Evolutionary conservation across 2,113 vertebrate species (phyloP), one percentile per base, ranked within the genome.

Genomic region (Pandion haliaetus): DNA sequence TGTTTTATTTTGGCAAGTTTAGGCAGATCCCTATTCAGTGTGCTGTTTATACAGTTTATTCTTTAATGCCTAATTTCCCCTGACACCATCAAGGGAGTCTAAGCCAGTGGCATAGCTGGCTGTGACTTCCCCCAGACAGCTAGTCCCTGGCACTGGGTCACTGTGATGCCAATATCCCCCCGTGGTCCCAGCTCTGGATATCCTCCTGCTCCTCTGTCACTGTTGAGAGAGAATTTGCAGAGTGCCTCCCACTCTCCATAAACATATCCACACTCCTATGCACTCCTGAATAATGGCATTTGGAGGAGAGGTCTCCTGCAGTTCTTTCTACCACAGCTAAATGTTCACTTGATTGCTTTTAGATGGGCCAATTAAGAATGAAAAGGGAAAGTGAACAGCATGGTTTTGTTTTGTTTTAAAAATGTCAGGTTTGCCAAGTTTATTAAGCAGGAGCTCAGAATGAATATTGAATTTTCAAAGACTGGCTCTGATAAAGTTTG

Each of bases 301-400:
- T 95, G 81, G 86, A 97, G 70, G 86, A 97, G 93, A 95, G 90
- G 83, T 96, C 95, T 97, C 97, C 95, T 91, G 96, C 93, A 92
- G 97, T 83, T 97, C 90, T 92, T 95, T 86, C 83, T 93, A 90
- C 92, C 44, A 65, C 86, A 84, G 95, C 86, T 97, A 96, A 97
- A 97, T 95, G 85, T 94, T 97, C 89, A 72, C 88, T 97, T 97
- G 95, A 97, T 97, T 97, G 97, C 91, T 97, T 96, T 97, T 97
- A 97, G 97, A 98, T 97, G 95, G 95, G 94, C 91, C 95, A 97
- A 97, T 97, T 98, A 98, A 97, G 90, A 96, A 94, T 80, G 77
- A 95, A 98, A 96, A 95, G 95, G 77, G 80, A 97, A 97, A 95
- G 73, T 63, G 87, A 97, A 97, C 95, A 97, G 94, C 91, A 92